These are phyloP conservation scores for Hucho hucho DNA, from an alignment of 2,113 vertebrate species.

Conservation along the genomic window DNA sequence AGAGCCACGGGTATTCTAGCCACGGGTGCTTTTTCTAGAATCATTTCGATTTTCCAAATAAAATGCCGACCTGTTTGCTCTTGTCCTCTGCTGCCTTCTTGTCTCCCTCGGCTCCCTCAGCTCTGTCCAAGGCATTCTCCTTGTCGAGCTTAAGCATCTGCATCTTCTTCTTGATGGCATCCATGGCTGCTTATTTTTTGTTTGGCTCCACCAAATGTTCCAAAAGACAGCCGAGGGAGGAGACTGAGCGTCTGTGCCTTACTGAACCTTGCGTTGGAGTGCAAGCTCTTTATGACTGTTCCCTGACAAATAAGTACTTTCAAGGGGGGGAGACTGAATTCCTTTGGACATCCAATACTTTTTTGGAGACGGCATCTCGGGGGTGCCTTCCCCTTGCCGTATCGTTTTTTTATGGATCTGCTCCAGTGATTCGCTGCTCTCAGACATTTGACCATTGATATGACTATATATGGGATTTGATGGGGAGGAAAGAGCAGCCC, in stretches of 20 bases:
- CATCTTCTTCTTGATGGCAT: conserved; percentile 99
- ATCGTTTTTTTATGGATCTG: conserved; percentile 74
- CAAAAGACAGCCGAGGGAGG: conserved; percentile 51
- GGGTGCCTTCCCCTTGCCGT: conserved; percentile 60
- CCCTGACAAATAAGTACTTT: conserved; percentile 93
- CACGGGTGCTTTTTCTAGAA: conserved; percentile 36
- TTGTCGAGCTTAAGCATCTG: conserved; percentile 99
- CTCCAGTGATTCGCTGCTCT: conserved; percentile 80
- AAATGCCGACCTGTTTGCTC: conserved; percentile 94
- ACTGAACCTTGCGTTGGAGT: conserved; percentile 79
- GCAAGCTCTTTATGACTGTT: conserved; percentile 74
- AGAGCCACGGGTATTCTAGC: conserved; percentile 16
- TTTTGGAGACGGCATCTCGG: conserved; percentile 81
- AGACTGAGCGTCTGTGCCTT: conserved; percentile 65
- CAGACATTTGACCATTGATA: conserved; percentile 81
- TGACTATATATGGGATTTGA: conserved; percentile 88
- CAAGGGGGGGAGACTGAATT: conserved; percentile 87
- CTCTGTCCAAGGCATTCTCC: conserved; percentile 98
- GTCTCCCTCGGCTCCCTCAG: conserved; percentile 95
- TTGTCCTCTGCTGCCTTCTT: conserved; percentile 97
- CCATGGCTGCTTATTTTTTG: conserved; percentile 84
- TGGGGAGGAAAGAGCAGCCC: conserved; percentile 58
- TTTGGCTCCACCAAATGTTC: conserved; percentile 55
- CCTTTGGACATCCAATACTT: conserved; percentile 93
- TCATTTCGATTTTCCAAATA: conserved; percentile 46